Evolutionary conservation across 1,140 invertebrate species (phyloP), one percentile per base, ranked within the genome.

Genomic region (Neodiprion virginianus): DNA sequence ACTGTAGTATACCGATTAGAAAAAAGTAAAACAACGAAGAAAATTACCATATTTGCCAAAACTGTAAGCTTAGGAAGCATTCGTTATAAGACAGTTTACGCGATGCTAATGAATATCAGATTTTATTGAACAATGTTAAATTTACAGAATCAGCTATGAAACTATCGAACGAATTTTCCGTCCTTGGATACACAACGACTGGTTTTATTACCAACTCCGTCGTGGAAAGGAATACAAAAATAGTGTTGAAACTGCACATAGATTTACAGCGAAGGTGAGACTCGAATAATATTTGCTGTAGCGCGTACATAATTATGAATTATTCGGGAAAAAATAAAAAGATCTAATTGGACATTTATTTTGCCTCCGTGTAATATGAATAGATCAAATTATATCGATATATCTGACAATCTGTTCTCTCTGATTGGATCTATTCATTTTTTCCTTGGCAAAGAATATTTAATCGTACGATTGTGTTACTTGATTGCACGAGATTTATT

Each of bases 181-280:
- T 17, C 79, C 79, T 2, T 80, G 79, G 79, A 17, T 75, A 14
- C 23, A 66, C 48, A 1, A 7, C 12, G 69, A 79, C 23, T 77
- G 14, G 70, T 0, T 78, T 0, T 80, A 65, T 66, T 50, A 50
- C 40, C 67, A 8, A 48, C 61, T 87, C 23, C 80, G 84, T 8
- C 69, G 74, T 53, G 90, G 89, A 2, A 87, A 86, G 75, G 84
- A 87, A 72, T 88, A 89, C 75, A 80, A 86, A 23, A 74, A 80
- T 70, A 85, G 85, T 67, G 69, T 93, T 7, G 80, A 89, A 11
- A 83, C 85, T 71, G 81, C 93, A 12, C 91, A 93, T 77, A 79
- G 77, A 17, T 92, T 93, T 75, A 91, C 91, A 4, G 80, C 86
- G 67, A 82, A 88, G 76, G 90, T 92, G 75, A 76, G 78, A 53